A percentile compares a stretch with the other conserved stretches of the same genome.
Conservation (phyloP, 2,113 vertebrate genomes). For the Tetrao urogallus region DNA sequence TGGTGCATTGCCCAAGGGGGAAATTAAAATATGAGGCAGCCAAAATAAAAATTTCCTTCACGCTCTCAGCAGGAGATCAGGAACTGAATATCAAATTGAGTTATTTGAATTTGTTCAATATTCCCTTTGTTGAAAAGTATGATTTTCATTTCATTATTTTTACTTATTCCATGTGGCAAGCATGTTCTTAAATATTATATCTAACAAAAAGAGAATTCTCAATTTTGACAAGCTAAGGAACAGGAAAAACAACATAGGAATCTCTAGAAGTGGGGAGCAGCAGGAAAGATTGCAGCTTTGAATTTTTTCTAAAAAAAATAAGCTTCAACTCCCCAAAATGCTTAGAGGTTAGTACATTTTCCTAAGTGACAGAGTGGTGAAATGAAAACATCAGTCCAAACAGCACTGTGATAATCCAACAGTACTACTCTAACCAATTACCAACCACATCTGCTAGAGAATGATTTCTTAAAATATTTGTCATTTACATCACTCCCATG, state of each 20-base stretch:
- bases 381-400: not conserved
- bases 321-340: not conserved
- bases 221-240: not conserved
- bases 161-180: not conserved
- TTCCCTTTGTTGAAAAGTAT: not conserved
- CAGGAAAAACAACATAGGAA: not conserved
- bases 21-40: not conserved
- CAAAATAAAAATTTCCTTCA: slow-evolving; percentile 37
- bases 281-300: not conserved
- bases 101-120: not conserved
- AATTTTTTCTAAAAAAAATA: not conserved
- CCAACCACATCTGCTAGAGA: not conserved
- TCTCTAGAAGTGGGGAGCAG: not conserved
- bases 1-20: not conserved
- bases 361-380: not conserved
- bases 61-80: not conserved
- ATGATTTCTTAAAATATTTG: not conserved
- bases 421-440: not conserved
- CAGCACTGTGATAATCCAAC: not conserved
- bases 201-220: not conserved
- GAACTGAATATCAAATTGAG: not conserved
- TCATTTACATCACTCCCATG: not conserved
- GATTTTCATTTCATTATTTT: not conserved
- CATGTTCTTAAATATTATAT: not conserved
- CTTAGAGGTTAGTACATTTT: not conserved